A percentile compares a stretch with the other conserved stretches of the same genome.
These are phyloP conservation scores for Hypothenemus hampei DNA, from an alignment of 1,140 invertebrate species.

Conservation along the genomic window DNA sequence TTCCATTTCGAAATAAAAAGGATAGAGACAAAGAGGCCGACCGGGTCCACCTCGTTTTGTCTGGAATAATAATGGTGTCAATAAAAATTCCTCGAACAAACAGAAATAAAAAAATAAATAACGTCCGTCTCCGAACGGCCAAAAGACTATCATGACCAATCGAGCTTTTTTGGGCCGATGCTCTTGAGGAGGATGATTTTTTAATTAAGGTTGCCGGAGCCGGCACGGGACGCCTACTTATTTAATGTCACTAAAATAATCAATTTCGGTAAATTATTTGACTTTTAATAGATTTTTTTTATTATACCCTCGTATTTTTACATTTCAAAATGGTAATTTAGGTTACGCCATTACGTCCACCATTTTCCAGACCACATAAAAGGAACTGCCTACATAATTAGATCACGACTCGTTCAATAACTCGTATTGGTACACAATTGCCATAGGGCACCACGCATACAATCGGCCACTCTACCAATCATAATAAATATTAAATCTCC, in stretches of 20 bases:
- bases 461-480: slow-evolving; percentile 11
- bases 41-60: not conserved
- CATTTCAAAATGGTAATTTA: no score
- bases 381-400: slow-evolving; percentile 5
- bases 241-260: no score
- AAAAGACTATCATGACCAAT: not conserved
- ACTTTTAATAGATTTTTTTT: no score
- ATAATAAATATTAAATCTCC: no score
- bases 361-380: not conserved
- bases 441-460: slow-evolving; percentile 2
- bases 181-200: slow-evolving; percentile 2
- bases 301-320: no score
- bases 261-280: no score
- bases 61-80: slow-evolving; percentile 10
- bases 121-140: not conserved
- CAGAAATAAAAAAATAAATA: slow-evolving; percentile 5
- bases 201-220: no score
- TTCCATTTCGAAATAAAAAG: slow-evolving; percentile 7
- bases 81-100: slow-evolving; percentile 17
- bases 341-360: no score
- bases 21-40: slow-evolving; percentile 5
- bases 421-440: slow-evolving; percentile 3
- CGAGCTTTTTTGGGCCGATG: no score
- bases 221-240: no score
- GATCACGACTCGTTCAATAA: slow-evolving; percentile 1